Percentiles rank a stretch among this genome's conserved stretches.
Evolutionary conservation across 2,888 invertebrate genomes (phyloP).

Genomic region (Stenurella melanura): DNA sequence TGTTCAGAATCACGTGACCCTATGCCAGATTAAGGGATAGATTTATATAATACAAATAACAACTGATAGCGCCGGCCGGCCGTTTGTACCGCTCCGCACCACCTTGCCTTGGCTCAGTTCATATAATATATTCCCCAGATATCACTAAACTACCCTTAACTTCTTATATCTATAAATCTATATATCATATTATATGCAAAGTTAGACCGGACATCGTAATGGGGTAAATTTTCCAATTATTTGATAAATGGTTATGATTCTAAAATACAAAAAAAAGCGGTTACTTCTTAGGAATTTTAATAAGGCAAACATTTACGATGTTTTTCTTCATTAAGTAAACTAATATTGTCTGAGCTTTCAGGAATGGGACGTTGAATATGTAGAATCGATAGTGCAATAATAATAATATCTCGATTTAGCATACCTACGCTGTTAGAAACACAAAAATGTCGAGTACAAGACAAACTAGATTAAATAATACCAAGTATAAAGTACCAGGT

Average conservation of each 20-base stretch:
- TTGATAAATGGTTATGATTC: background rate
- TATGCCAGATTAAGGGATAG: conserved; percentile 35
- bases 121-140: conserved; percentile 34
- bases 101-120: conserved; percentile 20
- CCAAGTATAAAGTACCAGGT: too few species aligned
- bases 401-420: too few species aligned
- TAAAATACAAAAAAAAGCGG: background rate
- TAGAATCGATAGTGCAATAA: too few species aligned
- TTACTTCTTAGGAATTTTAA: too few species aligned
- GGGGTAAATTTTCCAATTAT: background rate
- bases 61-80: background rate
- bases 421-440: too few species aligned
- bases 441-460: too few species aligned
- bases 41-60: conserved; percentile 4
- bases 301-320: too few species aligned
- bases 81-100: conserved; percentile 21
- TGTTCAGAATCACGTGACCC: conserved; percentile 58
- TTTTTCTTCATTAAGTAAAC: too few species aligned
- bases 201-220: background rate
- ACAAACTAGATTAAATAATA: too few species aligned
- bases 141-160: conserved; percentile 32
- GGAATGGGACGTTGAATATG: too few species aligned
- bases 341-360: too few species aligned
- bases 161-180: conserved; percentile 29
- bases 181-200: conserved; percentile 27